phyloP scores from a whole-genome alignment of 2,113 vertebrate genomes.

The Indicator maculatus region DNA sequence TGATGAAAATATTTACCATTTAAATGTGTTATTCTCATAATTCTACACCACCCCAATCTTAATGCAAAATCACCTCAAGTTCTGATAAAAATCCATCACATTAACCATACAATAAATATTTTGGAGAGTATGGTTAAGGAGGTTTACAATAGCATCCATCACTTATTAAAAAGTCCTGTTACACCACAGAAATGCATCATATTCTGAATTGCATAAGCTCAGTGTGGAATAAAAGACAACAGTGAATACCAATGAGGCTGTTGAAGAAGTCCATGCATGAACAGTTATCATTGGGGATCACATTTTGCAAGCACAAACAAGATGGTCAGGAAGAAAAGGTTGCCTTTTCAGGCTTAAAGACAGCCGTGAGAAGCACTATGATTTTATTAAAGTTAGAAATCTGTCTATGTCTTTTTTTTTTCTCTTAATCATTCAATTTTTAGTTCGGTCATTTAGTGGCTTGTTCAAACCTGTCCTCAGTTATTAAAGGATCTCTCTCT shows the following conservation, averaged over 20 bases:
- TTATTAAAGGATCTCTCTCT: not conserved
- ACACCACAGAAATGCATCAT: not conserved
- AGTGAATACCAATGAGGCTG: not conserved
- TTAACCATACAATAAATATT: not conserved
- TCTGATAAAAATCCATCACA: not conserved
- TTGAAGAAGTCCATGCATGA: not conserved
- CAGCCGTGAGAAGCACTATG: not conserved
- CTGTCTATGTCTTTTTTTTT: not conserved
- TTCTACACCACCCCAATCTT: not conserved
- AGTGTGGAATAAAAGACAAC: not conserved
- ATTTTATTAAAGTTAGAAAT: not conserved
- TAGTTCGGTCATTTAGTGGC: not conserved
- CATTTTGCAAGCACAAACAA: not conserved
- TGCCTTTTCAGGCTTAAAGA: not conserved
- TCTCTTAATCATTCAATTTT: constrained; percentile 16
- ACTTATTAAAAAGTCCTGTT: not conserved
- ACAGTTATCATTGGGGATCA: not conserved
- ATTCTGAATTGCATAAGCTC: not conserved
- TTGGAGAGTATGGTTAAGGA: not conserved
- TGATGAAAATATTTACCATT: not conserved
- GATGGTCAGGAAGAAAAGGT: not conserved
- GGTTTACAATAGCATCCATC: not conserved
- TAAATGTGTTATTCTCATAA: not conserved
- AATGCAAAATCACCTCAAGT: not conserved
- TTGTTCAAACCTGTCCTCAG: not conserved